phyloP scores from a whole-genome alignment of 2,888 invertebrate genomes.

The Megalurothrips usitatus region DNA sequence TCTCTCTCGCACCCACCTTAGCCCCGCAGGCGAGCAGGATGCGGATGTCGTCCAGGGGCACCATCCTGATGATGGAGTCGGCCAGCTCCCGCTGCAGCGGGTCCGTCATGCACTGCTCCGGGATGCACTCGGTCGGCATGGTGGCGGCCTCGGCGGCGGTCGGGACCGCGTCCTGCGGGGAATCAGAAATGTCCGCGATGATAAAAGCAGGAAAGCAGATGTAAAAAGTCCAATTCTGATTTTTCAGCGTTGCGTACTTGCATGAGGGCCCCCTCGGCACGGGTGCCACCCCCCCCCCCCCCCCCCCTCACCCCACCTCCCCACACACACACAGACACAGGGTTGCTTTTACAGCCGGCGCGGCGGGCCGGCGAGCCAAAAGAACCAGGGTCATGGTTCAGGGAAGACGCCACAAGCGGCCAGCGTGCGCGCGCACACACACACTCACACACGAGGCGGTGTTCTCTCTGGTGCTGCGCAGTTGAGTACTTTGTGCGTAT shows the following conservation, averaged over 20 bases:
- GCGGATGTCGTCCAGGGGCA: constrained; percentile 79
- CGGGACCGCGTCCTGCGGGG: neutral
- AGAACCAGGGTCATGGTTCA: neutral
- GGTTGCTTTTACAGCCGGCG: neutral
- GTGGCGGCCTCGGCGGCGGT: neutral
- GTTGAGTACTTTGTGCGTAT: too few relatives aligned
- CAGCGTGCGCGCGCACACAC: neutral
- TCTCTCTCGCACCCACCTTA: constrained; percentile 51
- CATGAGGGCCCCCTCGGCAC: too few relatives aligned
- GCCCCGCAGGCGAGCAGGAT: constrained; percentile 83
- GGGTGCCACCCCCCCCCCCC: too few relatives aligned
- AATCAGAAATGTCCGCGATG: neutral
- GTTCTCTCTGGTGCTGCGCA: neutral
- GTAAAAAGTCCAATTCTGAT: too few relatives aligned
- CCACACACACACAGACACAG: too few relatives aligned
- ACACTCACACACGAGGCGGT: neutral
- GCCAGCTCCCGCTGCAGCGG: constrained; percentile 80
- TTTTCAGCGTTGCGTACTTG: too few relatives aligned
- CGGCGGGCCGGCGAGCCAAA: neutral
- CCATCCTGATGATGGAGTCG: constrained; percentile 84
- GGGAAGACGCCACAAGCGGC: neutral
- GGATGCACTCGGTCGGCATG: constrained; percentile 19
- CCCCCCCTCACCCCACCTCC: too few relatives aligned
- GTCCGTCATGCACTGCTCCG: constrained; percentile 47
- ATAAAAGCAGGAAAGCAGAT: too few relatives aligned